Evolutionary conservation across 2,113 vertebrate species (phyloP), one percentile per base, ranked within the genome.

Genomic region (Pachyramphus minor): DNA sequence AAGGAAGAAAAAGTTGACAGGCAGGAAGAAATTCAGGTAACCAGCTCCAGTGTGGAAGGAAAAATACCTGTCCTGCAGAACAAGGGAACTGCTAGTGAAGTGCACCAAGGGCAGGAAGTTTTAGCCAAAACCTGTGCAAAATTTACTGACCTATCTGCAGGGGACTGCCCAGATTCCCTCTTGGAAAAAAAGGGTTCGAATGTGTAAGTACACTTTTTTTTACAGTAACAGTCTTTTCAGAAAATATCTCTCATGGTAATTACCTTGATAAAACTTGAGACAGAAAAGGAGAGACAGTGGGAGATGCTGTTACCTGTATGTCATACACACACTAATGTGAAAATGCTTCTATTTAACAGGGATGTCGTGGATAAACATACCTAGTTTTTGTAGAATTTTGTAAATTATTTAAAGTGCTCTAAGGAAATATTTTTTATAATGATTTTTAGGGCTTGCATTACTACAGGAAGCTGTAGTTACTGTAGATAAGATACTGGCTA

Each of bases 41-140:
- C 68, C 17, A 68, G n/a, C 94, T 87, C 58, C 6, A 86, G 15
- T 33, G 24, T 82, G 1, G 96, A 94, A 87, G 95, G 95, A 33
- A 83, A 84, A 68, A 5, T 35, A 9, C 15, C 73, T 56, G 84
- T 64, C 80, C 62, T 81, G 71, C 86, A 95, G 80, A 85, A 45
- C 2, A 62, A 93, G 24, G 64, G 73, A 41, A 33, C 23, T 20
- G 13, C 41, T 33, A 50, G 68, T 22, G 33, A 93, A 63, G 91
- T 77, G 3, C 44, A 84, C 12, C 82, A 86, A 45, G 92, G 80
- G 59, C 96, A 64, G 71, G 95, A 96, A 49, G 97, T 96, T 97
- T 63, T 98, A 98, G 98, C 98, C 96, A 98, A 98, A 95, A 96
- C 97, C 39, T 97, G 97, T 95, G 97, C 97, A 87, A 98, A 98